Conservation (phyloP, 1,140 invertebrate species). For the Drosophila mauritiana region DNA sequence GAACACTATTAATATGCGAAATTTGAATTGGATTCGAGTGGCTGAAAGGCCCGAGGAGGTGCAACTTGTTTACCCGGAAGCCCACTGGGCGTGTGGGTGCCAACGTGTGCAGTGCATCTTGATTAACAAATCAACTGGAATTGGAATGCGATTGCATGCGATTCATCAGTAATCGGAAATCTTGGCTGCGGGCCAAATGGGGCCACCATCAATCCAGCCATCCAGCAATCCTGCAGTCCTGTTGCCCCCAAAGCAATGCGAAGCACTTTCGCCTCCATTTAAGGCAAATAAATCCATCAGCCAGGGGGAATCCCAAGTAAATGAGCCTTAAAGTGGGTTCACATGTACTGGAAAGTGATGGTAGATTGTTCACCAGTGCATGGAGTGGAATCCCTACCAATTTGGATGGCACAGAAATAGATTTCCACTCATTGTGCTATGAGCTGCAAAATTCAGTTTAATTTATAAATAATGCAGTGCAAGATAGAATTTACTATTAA, state of each 20-base stretch:
- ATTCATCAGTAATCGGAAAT: constrained; percentile 42
- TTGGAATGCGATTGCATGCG: constrained; percentile 42
- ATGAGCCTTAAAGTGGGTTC: constrained; percentile 24
- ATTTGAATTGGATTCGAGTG: constrained; percentile 29
- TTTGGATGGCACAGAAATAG: neutral
- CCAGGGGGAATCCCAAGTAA: constrained; percentile 11
- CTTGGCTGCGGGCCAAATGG: constrained; percentile 40
- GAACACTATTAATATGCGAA: constrained; percentile 52
- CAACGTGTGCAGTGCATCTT: constrained; percentile 42
- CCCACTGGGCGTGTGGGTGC: constrained; percentile 38
- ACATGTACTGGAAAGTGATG: constrained; percentile 1
- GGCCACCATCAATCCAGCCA: constrained; percentile 3
- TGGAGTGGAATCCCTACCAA: neutral
- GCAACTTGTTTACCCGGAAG: constrained; percentile 61
- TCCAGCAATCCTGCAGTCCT: neutral
- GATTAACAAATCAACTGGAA: constrained; percentile 76
- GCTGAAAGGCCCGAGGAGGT: constrained; percentile 22
- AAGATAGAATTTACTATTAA: neutral
- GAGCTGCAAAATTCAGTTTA: neutral
- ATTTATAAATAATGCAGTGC: neutral
- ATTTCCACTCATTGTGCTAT: neutral
- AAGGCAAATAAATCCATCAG: constrained; percentile 19
- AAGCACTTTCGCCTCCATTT: constrained; percentile 19
- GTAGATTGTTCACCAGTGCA: constrained; percentile 2
- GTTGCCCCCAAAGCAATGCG: constrained; percentile 5